phyloP scores from a whole-genome alignment of 2,113 vertebrate genomes.

The Sciurus niger region DNA sequence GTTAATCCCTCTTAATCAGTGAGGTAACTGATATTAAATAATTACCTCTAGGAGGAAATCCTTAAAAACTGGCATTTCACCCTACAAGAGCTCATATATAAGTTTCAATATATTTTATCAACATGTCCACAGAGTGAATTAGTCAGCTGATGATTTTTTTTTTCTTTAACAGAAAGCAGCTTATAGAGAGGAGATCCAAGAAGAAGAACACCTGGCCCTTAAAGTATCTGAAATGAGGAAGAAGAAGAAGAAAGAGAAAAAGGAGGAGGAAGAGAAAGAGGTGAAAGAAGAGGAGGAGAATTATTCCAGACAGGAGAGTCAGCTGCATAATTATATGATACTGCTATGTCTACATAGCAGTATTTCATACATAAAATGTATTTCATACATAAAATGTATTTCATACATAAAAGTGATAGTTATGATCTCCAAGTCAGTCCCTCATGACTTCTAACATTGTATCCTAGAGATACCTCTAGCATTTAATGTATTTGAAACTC shows the following conservation, averaged over 20 bases:
- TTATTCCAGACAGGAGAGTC: neutral
- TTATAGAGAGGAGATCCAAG: neutral
- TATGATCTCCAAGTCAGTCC: neutral
- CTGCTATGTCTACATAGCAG: neutral
- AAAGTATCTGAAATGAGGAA: constrained; percentile 1
- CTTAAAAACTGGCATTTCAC: neutral
- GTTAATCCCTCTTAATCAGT: neutral
- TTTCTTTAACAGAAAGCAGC: neutral
- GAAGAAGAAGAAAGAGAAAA: neutral
- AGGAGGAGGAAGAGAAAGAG: neutral
- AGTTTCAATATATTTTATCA: constrained; percentile 34
- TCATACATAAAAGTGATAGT: neutral
- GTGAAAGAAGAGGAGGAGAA: neutral
- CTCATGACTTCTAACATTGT: neutral
- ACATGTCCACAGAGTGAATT: constrained; percentile 1
- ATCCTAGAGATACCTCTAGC: neutral
- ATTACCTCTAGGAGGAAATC: neutral
- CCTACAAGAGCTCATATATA: neutral
- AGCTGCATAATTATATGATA: neutral
- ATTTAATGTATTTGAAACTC: neutral
- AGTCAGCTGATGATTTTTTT: neutral
- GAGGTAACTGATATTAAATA: neutral
- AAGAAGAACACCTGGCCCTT: neutral
- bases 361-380: too few relatives aligned
- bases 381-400: neutral